phyloP scores from a whole-genome alignment of 1,140 invertebrate species.

The Plodia interpunctella region DNA sequence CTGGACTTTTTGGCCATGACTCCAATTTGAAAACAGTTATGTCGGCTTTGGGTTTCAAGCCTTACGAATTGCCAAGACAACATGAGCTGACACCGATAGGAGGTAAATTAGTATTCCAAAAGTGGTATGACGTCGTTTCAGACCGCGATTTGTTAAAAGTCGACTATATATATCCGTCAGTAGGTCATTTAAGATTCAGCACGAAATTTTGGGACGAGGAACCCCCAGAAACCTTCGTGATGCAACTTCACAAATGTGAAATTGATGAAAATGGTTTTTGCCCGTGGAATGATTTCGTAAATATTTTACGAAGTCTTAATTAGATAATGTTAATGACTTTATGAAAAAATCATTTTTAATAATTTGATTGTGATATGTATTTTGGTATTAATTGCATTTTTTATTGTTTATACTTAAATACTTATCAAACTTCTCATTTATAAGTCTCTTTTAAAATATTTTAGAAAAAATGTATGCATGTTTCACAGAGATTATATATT shows the following conservation, averaged over 20 bases:
- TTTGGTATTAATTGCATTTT: too few relatives aligned
- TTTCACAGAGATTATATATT: too few relatives aligned
- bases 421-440: too few relatives aligned
- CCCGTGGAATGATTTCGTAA: constrained; percentile 49
- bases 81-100: constrained; percentile 52
- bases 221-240: constrained; percentile 36
- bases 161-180: constrained; percentile 53
- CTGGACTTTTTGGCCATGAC: constrained; percentile 40
- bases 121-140: constrained; percentile 36
- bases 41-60: constrained; percentile 32
- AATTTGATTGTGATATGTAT: background rate
- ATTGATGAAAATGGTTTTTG: constrained; percentile 45
- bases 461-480: too few relatives aligned
- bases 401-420: too few relatives aligned
- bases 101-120: constrained; percentile 64
- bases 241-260: constrained; percentile 45
- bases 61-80: constrained; percentile 34
- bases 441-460: too few relatives aligned
- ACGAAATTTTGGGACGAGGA: constrained; percentile 27
- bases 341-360: background rate
- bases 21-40: constrained; percentile 40
- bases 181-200: constrained; percentile 41
- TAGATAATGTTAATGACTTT: background rate
- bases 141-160: constrained; percentile 45
- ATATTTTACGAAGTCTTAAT: constrained; percentile 21